Evolutionary conservation across 1,140 invertebrate species (phyloP), one percentile per base, ranked within the genome.

Genomic region (Cotesia vestalis): DNA sequence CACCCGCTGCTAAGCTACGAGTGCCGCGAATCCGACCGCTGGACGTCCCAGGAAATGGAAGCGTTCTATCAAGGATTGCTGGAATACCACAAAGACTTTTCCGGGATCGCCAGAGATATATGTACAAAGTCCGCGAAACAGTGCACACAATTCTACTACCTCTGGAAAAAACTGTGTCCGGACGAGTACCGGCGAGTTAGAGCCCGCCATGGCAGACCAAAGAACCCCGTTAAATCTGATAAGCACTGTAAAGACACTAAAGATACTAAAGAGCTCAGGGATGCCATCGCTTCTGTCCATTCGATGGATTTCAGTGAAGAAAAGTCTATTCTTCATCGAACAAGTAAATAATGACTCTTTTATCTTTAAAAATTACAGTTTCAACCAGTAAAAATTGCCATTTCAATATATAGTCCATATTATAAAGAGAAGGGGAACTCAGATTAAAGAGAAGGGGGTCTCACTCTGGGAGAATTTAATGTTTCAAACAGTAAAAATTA

Each of bases 131-230:
- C 93, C 60, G 91, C 93, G 4, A 97, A 96, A 81, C 95, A 99
- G 81, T 99, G 97, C 88, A 90, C 99, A 77, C 95, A 98, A 88
- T 98, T 99, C 87, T 99, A 99, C 86, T 99, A 99, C 84, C 91
- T 98, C 77, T 99, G 98, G 98, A 99, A 99, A 87, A 97, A 97
- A 86, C 91, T 96, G 12, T 97, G 95, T 77, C 92, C 94, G 67
- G 94, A 97, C 82, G 95, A 94, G 77, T 94, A 94, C 80, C 90
- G 91, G 78, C 88, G 89, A 73, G 79, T 94, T 38, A 87, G 92
- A 74, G 76, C 80, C 68, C 79, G 80, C 63, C 81, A 86, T 55
- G 83, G 85, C 55, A 85, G 85, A 74, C 77, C 77, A 70, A 86
- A 85, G 71, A 79, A 27, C 27, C 27, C 27, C 27, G 27, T 85